Conservation (phyloP, 2,797 vertebrate species). For the Pangasius sanitwongsei region DNA sequence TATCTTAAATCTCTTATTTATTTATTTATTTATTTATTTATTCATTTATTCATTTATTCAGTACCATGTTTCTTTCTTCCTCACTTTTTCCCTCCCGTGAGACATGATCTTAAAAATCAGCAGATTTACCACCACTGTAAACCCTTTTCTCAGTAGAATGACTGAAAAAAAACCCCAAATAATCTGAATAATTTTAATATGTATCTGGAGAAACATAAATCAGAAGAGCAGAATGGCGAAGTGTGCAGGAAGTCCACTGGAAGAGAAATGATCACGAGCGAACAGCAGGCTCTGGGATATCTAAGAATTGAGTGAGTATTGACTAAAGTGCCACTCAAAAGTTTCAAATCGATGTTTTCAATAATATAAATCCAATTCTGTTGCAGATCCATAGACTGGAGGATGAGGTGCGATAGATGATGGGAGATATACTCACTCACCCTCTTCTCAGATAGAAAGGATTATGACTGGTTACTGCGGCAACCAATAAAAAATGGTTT, state of each 20-base stretch:
- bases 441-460: not conserved
- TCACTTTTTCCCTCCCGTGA: not conserved
- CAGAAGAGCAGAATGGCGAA: not conserved
- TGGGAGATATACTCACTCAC: not conserved
- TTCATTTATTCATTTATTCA: constrained; percentile 2
- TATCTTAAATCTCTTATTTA: constrained; percentile 1
- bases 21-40: constrained; percentile 17
- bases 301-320: not conserved
- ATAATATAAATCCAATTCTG: not conserved
- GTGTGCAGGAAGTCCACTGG: not conserved
- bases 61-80: not conserved
- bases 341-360: constrained; percentile 3
- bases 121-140: not conserved
- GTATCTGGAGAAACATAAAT: not conserved
- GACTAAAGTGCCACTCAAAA: not conserved
- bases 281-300: not conserved
- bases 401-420: not conserved
- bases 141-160: not conserved
- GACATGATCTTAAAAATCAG: not conserved
- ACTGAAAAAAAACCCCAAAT: not conserved
- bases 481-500: not conserved
- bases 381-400: not conserved
- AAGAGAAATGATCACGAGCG: not conserved
- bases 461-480: not conserved
- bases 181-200: not conserved